Percentiles rank a stretch among this genome's conserved stretches.
Evolutionary conservation across 2,888 invertebrate species (phyloP).

Genomic region (Marronus borbonicus): DNA sequence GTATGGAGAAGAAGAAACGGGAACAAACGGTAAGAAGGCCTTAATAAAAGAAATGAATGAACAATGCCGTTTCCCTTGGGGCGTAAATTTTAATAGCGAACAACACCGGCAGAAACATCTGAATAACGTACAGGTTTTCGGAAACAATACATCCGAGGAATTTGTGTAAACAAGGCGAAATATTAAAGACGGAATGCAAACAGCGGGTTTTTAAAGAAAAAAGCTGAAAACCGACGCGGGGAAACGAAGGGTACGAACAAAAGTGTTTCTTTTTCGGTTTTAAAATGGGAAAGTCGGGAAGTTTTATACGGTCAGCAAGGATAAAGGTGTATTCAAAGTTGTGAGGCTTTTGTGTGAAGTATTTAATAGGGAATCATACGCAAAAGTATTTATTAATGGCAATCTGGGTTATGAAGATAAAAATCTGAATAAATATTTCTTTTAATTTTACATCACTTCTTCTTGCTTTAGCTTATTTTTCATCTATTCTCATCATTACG

Average conservation of each 20-base stretch:
- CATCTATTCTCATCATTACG: too few relatives aligned
- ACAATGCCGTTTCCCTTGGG: conserved; percentile 56
- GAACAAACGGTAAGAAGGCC: conserved; percentile 54
- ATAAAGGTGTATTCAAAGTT: conserved; percentile 1
- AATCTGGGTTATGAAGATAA: too few relatives aligned
- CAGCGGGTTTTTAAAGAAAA: conserved; percentile 38
- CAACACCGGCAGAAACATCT: conserved; percentile 54
- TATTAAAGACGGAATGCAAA: conserved; percentile 45
- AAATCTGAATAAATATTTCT: too few relatives aligned
- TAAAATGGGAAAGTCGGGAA: conserved; percentile 39
- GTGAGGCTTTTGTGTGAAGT: conserved; percentile 16
- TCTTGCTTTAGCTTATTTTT: too few relatives aligned
- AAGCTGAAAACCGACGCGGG: background rate
- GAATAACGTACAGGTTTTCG: conserved; percentile 52
- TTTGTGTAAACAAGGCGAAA: conserved; percentile 55
- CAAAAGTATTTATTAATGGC: too few relatives aligned
- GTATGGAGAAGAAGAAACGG: background rate
- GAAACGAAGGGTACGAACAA: conserved; percentile 19
- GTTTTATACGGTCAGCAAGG: conserved; percentile 12
- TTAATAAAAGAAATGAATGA: conserved; percentile 65
- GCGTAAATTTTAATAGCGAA: conserved; percentile 47
- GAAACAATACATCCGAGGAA: conserved; percentile 54
- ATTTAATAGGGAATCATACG: too few relatives aligned
- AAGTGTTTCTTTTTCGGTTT: conserved; percentile 23
- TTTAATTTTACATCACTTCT: too few relatives aligned